Evolutionary conservation across 2,888 invertebrate species (phyloP).

Genomic region (Octonoba sinensis): DNA sequence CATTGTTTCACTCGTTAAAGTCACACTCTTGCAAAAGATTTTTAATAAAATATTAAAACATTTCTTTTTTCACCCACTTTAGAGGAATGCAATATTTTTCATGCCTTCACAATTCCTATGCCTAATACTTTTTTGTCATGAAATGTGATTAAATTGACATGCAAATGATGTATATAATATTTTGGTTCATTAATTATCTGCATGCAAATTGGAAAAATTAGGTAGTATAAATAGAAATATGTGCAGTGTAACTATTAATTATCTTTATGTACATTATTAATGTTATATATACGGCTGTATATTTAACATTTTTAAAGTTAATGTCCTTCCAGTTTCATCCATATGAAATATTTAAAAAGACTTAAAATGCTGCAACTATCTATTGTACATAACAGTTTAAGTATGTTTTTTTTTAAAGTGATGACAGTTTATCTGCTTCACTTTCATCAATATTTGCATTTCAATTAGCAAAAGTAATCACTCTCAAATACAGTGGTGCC

Average conservation of each 20-base stretch:
- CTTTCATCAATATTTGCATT: no score
- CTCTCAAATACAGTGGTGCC: no score
- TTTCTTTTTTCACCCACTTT: conserved; percentile 1
- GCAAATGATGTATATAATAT: conserved; percentile 23
- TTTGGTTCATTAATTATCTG: conserved; percentile 12
- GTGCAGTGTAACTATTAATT: background rate
- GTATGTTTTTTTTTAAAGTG: no score
- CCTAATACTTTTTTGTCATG: background rate
- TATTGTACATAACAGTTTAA: no score
- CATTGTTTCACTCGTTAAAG: conserved; percentile 45
- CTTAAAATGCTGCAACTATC: no score
- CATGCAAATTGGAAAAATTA: background rate
- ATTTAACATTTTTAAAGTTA: no score
- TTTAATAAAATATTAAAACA: conserved; percentile 18
- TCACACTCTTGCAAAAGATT: conserved; percentile 16
- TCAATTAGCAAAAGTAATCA: no score
- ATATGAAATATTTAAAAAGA: no score
- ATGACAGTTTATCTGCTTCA: no score
- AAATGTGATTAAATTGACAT: conserved; percentile 23
- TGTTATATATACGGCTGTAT: background rate
- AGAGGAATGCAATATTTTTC: background rate
- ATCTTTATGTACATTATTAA: background rate
- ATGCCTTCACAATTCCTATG: background rate
- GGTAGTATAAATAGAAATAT: conserved; percentile 10
- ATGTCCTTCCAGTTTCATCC: no score